Evolutionary conservation across 2,888 invertebrate genomes (phyloP).

Genomic region (Horisme vitalbata): DNA sequence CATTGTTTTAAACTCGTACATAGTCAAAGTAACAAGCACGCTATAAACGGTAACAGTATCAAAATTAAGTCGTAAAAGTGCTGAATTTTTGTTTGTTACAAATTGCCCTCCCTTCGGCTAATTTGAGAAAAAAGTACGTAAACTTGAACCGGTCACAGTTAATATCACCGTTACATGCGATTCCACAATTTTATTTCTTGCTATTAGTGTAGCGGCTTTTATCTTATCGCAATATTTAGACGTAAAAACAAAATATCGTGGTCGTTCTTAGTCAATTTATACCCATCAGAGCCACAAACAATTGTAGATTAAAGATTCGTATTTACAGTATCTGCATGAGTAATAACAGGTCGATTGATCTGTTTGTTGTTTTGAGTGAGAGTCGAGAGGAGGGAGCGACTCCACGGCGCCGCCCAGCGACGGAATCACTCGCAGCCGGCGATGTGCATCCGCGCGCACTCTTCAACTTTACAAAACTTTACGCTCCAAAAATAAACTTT

Average conservation of each 20-base stretch:
- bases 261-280: constrained; percentile 51
- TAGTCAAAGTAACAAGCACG: background rate
- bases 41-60: constrained; percentile 6
- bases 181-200: constrained; percentile 77
- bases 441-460: constrained; percentile 76
- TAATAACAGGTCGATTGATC: constrained; percentile 72
- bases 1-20: background rate
- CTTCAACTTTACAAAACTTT: constrained; percentile 73
- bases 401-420: constrained; percentile 72
- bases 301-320: constrained; percentile 44
- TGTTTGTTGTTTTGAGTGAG: constrained; percentile 79
- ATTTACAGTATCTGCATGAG: constrained; percentile 58
- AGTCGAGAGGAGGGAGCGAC: constrained; percentile 71
- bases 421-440: constrained; percentile 66
- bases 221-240: constrained; percentile 74
- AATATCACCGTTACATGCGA: constrained; percentile 79
- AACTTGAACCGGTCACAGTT: constrained; percentile 71
- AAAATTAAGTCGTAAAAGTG: constrained; percentile 36
- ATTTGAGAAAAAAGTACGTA: constrained; percentile 67
- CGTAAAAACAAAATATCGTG: constrained; percentile 68
- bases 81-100: constrained; percentile 52
- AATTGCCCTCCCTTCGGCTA: constrained; percentile 55
- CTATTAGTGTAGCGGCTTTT: constrained; percentile 68
- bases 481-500: constrained; percentile 74
- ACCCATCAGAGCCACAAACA: constrained; percentile 48